These are phyloP conservation scores for Tetramorium parvispinum DNA, from an alignment of 1,140 invertebrate genomes.

Conservation along the genomic window DNA sequence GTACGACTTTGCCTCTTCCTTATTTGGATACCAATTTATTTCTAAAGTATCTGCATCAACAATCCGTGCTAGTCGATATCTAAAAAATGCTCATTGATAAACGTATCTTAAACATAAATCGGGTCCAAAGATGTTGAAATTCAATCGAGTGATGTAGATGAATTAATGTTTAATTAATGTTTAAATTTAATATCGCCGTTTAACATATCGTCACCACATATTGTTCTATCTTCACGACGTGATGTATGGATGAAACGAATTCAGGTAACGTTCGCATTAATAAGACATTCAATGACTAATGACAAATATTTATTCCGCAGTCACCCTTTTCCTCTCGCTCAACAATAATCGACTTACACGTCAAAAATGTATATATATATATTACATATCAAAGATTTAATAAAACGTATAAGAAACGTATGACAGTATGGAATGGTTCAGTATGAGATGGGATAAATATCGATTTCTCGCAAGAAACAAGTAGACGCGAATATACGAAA, in stretches of 20 bases:
- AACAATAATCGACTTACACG: constrained; percentile 9
- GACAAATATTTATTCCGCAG: constrained; percentile 49
- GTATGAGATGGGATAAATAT: not conserved
- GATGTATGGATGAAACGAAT: constrained; percentile 15
- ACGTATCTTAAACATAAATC: constrained; percentile 18
- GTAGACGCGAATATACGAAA: not conserved
- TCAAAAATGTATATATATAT: not conserved
- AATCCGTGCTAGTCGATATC: constrained; percentile 66
- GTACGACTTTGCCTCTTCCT: constrained; percentile 54
- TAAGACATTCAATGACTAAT: constrained; percentile 13
- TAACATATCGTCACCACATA: not conserved
- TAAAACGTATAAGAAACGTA: not conserved
- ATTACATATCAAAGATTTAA: not conserved
- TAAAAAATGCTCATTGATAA: constrained; percentile 52
- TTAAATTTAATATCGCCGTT: not conserved
- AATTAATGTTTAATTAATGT: constrained; percentile 15
- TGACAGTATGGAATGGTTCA: not conserved
- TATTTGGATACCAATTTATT: constrained; percentile 57
- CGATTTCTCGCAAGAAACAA: not conserved
- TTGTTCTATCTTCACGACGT: not conserved
- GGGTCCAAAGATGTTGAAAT: not conserved
- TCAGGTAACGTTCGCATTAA: constrained; percentile 3
- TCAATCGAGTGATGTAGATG: not conserved
- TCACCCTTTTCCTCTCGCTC: not conserved
- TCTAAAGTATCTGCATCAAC: constrained; percentile 48